Conservation (phyloP, 2,113 vertebrate genomes). For the Ptyas mucosa region DNA sequence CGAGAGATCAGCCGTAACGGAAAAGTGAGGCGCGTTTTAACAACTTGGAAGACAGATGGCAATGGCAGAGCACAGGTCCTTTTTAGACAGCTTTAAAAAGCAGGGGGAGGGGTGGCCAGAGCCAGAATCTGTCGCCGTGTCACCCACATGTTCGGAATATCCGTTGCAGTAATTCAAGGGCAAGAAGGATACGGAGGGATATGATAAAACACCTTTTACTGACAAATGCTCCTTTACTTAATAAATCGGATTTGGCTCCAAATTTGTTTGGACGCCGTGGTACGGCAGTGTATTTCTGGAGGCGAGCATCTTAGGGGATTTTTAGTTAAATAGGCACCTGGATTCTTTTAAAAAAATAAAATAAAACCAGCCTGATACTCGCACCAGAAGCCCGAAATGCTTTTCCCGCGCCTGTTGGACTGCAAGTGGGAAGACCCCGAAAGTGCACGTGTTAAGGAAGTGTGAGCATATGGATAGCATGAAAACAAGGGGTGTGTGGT, state of each 20-base stretch:
- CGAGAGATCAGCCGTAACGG: constrained; percentile 12
- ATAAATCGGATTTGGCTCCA: constrained; percentile 24
- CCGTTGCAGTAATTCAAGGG: constrained; percentile 51
- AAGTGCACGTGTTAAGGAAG: constrained; percentile 58
- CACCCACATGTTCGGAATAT: constrained; percentile 56
- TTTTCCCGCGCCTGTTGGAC: neutral
- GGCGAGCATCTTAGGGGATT: neutral
- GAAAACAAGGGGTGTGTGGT: constrained; percentile 8
- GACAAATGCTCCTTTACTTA: neutral
- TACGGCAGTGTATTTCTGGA: constrained; percentile 22
- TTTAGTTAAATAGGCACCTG: neutral
- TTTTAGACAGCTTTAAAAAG: constrained; percentile 42
- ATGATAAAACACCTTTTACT: constrained; percentile 31
- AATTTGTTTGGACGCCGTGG: constrained; percentile 42
- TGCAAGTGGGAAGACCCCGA: constrained; percentile 51
- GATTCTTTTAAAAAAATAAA: neutral
- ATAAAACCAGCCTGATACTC: no score
- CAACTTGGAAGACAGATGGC: constrained; percentile 72
- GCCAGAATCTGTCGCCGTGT: constrained; percentile 54
- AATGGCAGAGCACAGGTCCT: constrained; percentile 63
- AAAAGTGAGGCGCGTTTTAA: constrained; percentile 58
- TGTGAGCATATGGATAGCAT: constrained; percentile 30
- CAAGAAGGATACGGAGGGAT: constrained; percentile 14
- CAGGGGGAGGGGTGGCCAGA: constrained; percentile 52
- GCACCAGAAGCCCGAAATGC: neutral